These are phyloP conservation scores for Athetis lepigone DNA, from an alignment of 2,888 invertebrate species.

Conservation along the genomic window DNA sequence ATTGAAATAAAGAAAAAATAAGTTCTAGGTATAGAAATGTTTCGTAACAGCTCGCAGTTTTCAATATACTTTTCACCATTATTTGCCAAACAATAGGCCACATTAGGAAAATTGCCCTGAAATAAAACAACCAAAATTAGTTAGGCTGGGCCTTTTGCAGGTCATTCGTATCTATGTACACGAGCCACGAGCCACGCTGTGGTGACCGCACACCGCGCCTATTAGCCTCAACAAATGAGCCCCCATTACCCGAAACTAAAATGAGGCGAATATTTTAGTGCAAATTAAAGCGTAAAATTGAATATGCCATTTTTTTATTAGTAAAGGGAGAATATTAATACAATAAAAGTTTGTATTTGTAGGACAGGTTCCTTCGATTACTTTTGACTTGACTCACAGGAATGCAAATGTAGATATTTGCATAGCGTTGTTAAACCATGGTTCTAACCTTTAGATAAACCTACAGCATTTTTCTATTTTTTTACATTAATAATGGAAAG, in stretches of 20 bases:
- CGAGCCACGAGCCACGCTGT: slow-evolving; percentile 16
- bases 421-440: too few species aligned
- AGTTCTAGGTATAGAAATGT: too few species aligned
- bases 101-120: slow-evolving; percentile 6
- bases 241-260: slow-evolving; percentile 33
- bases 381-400: too few species aligned
- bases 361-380: too few species aligned
- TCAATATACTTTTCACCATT: background rate
- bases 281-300: slow-evolving; percentile 23
- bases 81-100: background rate
- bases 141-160: slow-evolving; percentile 11
- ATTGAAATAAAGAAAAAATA: too few species aligned
- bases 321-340: background rate
- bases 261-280: slow-evolving; percentile 27
- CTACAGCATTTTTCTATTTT: too few species aligned
- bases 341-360: too few species aligned
- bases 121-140: background rate
- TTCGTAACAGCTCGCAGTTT: too few species aligned
- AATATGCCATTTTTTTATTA: background rate
- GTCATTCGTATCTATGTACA: slow-evolving; percentile 16
- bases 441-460: too few species aligned
- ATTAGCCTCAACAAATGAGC: slow-evolving; percentile 45
- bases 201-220: slow-evolving; percentile 50
- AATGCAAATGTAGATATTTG: too few species aligned
- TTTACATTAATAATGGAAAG: too few species aligned